Percentiles rank a stretch among this genome's conserved stretches.
These are phyloP conservation scores for Aphrocallistes beatrix DNA, from an alignment of 37 sponge, comb jelly and placozoan species.

Conservation along the genomic window DNA sequence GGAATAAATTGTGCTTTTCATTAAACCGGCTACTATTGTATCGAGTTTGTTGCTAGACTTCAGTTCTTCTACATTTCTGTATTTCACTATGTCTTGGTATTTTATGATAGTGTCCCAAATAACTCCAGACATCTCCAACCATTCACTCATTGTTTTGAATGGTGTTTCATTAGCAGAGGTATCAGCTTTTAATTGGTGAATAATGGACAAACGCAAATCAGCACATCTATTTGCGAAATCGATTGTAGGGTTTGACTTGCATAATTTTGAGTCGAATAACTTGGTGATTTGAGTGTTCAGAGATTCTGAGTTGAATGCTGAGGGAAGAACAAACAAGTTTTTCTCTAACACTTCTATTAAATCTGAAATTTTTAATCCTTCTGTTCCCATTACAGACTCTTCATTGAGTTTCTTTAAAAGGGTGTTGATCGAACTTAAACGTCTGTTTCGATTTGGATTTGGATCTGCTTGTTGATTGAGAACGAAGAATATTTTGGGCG, in stretches of 20 bases:
- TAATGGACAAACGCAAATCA: not conserved
- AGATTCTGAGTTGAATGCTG: not conserved
- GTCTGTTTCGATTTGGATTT: not conserved
- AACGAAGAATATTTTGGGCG: constrained; percentile 4
- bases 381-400: not conserved
- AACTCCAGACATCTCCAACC: constrained; percentile 6
- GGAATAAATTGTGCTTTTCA: not conserved
- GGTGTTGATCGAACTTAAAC: not conserved
- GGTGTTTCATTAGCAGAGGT: not conserved
- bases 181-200: not conserved
- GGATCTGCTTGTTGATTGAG: not conserved
- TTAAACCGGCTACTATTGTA: not conserved
- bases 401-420: not conserved
- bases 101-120: not conserved
- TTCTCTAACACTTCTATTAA: not conserved
- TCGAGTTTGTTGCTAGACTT: not conserved
- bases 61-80: not conserved
- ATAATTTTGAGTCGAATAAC: not conserved
- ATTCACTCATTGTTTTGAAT: not conserved
- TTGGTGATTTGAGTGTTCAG: not conserved
- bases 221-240: not conserved
- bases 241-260: not conserved
- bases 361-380: not conserved
- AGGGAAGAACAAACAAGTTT: not conserved
- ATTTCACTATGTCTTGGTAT: constrained; percentile 1